Evolutionary conservation across 2,113 vertebrate species (phyloP).

Genomic region (Ochotona princeps): DNA sequence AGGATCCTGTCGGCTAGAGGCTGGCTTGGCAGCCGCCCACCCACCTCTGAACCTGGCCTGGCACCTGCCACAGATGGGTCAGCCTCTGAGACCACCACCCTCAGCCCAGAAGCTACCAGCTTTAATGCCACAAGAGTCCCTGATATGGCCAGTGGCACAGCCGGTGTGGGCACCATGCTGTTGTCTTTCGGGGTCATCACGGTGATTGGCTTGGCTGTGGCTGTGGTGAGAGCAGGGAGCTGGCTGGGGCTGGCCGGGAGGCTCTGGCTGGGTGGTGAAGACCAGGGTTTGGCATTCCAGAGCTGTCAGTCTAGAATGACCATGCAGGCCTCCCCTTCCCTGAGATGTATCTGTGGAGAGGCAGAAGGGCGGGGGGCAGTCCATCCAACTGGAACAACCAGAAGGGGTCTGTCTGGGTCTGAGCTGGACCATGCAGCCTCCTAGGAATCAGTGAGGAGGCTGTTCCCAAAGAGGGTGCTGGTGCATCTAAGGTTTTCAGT

Average conservation of each 20-base stretch:
- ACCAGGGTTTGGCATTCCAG: neutral
- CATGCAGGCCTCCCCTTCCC: neutral
- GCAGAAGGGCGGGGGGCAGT: neutral
- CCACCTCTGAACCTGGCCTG: conserved; percentile 67
- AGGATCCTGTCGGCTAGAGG: conserved; percentile 77
- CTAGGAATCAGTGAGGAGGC: neutral
- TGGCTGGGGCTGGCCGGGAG: neutral
- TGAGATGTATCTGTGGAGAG: neutral
- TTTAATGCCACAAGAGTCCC: conserved; percentile 93
- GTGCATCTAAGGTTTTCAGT: neutral
- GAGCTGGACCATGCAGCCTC: neutral
- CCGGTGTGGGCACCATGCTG: conserved; percentile 92
- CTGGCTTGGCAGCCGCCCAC: conserved; percentile 74
- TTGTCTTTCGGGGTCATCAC: conserved; percentile 96
- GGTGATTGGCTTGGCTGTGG: conserved; percentile 94
- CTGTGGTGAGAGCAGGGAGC: conserved; percentile 90
- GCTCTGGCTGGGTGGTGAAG: neutral
- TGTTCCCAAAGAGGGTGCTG: neutral
- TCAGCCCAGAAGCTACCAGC: conserved; percentile 89
- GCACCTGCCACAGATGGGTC: conserved; percentile 78
- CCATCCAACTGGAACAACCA: neutral
- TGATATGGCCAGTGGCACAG: conserved; percentile 83
- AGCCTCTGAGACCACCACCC: conserved; percentile 84
- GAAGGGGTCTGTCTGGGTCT: conserved; percentile 24
- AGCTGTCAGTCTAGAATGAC: neutral